Base-by-base conservation (phyloP, 2,888 invertebrate species). In the Cosmorhoe ocellata region DNA sequence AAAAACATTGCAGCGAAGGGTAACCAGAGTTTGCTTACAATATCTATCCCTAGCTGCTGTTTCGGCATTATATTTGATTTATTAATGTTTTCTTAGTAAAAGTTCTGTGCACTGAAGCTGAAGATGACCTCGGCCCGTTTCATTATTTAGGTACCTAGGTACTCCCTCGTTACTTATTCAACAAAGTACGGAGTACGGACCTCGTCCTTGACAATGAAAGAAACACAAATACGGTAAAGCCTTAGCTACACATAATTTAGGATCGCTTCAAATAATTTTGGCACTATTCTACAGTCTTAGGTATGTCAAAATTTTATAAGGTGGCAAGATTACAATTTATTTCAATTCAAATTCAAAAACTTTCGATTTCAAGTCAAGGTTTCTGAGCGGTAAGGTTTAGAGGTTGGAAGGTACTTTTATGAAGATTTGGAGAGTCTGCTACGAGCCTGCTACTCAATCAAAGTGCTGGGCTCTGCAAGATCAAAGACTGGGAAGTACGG, bases 131-230 rank as follows among this genome's bases (percentile, higher is more conserved):
- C 33, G 48, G 14, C 39, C 45, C n/a, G 26, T 42, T 52, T 31
- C 28, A 55, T 58, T 58, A 50, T 58, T 36, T 47, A 52, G 31
- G 27, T 31, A 34, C 26, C 27, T 45, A 34, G 31, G 9, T 14
- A 13, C 28, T 36, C 22, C 22, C 30, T 39, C 33, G 43, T 57
- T 37, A 49, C 45, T 52, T 45, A 56, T 59, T 59, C 59, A 56
- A 33, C 11, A 32, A 18, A 7, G 24, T 40, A 43, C 48, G 44
- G 41, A 24, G 31, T n/a, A n/a, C n/a, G 26, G 37, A 48, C 46
- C 38, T 27, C 37, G 56, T 13, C 56, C 56, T 56, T 51, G 56
- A 42, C 26, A 53, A 50, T 50, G 36, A 43, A 36, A 42, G 43
- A 51, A 32, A 55, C 38, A 50, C 38, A 41, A 22, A 18, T 7